Evolutionary conservation across 92 coral and sea anemone genomes (phyloP).

Genomic region (Palythoa grandis): DNA sequence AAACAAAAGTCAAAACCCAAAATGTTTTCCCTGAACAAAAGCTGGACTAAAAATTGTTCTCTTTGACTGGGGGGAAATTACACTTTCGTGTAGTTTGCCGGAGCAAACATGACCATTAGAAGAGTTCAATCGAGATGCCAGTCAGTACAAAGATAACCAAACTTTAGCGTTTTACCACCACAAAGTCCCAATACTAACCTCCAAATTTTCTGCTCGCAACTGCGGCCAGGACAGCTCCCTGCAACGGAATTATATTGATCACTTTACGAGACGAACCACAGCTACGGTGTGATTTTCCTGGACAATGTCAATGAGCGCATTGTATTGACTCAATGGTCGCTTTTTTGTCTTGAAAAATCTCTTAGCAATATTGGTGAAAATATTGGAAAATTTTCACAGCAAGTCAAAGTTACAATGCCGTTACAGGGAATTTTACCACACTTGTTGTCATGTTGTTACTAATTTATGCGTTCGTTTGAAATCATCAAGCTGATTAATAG

Average conservation of each 20-base stretch:
- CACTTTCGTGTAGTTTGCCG: too few relatives aligned
- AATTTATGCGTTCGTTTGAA: slow-evolving; percentile 3
- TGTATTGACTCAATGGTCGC: background rate
- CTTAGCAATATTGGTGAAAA: background rate
- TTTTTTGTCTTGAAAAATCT: background rate
- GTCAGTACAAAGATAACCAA: background rate
- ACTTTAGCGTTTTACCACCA: background rate
- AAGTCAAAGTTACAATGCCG: background rate
- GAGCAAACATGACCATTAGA: background rate
- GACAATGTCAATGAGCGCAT: background rate
- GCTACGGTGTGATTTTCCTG: background rate
- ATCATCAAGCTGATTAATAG: background rate
- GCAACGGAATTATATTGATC: background rate
- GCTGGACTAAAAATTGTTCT: too few relatives aligned
- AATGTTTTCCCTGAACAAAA: too few relatives aligned
- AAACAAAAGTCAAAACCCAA: too few relatives aligned
- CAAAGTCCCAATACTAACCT: slow-evolving; percentile 54
- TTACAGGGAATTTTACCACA: background rate
- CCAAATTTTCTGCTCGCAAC: slow-evolving; percentile 96
- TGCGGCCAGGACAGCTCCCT: slow-evolving; percentile 99
- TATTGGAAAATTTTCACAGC: background rate
- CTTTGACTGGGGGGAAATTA: too few relatives aligned
- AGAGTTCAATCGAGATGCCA: background rate
- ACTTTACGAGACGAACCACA: background rate
- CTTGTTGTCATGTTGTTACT: background rate